Percentiles rank a stretch among this genome's conserved stretches.
These are phyloP conservation scores for Temnothorax longispinosus DNA, from an alignment of 1,140 invertebrate species.

Conservation along the genomic window DNA sequence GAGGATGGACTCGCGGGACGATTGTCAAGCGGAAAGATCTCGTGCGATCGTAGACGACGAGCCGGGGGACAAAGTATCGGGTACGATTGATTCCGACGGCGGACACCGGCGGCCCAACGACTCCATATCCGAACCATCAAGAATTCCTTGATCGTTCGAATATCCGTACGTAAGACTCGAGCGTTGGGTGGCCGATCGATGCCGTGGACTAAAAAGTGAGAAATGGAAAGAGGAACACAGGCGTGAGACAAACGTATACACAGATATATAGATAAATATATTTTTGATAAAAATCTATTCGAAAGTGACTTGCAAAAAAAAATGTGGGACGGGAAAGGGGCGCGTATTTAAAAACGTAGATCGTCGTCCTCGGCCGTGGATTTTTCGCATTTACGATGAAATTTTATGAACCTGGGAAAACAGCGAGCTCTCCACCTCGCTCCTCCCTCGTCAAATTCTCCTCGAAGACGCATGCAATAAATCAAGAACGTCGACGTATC, in stretches of 20 bases:
- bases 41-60: constrained; percentile 56
- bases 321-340: constrained; percentile 5
- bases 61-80: not conserved
- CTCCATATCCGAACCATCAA: constrained; percentile 84
- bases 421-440: not conserved
- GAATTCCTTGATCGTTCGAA: constrained; percentile 84
- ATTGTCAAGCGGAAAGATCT: not conserved
- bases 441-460: constrained; percentile 10
- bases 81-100: constrained; percentile 40
- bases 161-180: constrained; percentile 84
- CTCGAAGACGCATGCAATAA: constrained; percentile 48
- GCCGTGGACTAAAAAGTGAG: constrained; percentile 63
- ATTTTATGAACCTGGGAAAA: not conserved
- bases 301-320: constrained; percentile 72
- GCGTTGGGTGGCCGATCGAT: constrained; percentile 74
- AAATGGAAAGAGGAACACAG: constrained; percentile 44
- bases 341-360: not conserved
- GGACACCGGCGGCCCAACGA: constrained; percentile 67
- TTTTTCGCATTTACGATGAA: constrained; percentile 1
- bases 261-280: constrained; percentile 75
- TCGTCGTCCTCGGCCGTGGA: constrained; percentile 45
- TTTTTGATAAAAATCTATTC: constrained; percentile 83
- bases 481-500: constrained; percentile 32
- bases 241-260: constrained; percentile 52
- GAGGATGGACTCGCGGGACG: not conserved